These are phyloP conservation scores for Microplitis deprimator DNA, from an alignment of 2,888 invertebrate species.

Conservation along the genomic window DNA sequence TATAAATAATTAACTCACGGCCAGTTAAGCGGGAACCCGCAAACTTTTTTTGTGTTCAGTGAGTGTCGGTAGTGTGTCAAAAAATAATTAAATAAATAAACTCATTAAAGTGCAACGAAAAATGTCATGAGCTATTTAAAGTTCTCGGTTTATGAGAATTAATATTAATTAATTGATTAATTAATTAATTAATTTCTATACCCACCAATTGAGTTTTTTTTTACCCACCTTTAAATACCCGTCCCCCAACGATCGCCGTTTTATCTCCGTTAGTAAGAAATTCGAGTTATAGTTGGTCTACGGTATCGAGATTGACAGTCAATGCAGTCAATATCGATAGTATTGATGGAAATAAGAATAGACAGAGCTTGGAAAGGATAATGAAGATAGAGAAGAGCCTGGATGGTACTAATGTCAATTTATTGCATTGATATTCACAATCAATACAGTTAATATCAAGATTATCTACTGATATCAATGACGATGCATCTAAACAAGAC, in stretches of 20 bases:
- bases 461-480: too few relatives aligned
- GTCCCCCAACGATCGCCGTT: background rate
- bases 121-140: slow-evolving; percentile 39
- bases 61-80: slow-evolving; percentile 46
- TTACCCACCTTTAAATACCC: background rate
- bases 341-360: too few relatives aligned
- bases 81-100: slow-evolving; percentile 37
- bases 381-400: too few relatives aligned
- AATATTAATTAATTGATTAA: background rate
- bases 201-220: background rate
- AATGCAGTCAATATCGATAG: too few relatives aligned
- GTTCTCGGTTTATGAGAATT: background rate
- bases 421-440: too few relatives aligned
- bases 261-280: background rate
- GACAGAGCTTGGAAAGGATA: too few relatives aligned
- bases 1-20: background rate
- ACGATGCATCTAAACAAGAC: too few relatives aligned
- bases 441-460: too few relatives aligned
- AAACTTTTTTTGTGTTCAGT: slow-evolving; percentile 43
- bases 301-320: too few relatives aligned
- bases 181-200: background rate
- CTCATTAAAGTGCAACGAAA: slow-evolving; percentile 42
- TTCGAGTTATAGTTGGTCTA: background rate
- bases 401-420: too few relatives aligned
- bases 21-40: slow-evolving; percentile 27